Evolutionary conservation across 2,888 invertebrate species (phyloP).

Genomic region (Lithophane ornitopus): DNA sequence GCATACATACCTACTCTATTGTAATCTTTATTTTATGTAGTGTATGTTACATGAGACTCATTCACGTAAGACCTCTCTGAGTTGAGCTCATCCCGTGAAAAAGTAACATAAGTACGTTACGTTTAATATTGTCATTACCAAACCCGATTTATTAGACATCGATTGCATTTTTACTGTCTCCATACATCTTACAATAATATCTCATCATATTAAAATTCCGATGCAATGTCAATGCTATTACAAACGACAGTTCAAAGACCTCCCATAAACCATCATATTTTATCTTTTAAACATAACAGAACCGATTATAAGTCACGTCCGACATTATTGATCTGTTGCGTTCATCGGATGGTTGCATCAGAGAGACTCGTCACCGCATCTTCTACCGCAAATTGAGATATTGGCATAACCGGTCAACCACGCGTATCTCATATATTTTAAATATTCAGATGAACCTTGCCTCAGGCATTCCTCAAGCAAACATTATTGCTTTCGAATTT

Average conservation of each 20-base stretch:
- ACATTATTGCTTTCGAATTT: constrained; percentile 45
- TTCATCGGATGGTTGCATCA: constrained; percentile 54
- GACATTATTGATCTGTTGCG: constrained; percentile 58
- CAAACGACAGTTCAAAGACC: constrained; percentile 54
- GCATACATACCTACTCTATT: constrained; percentile 9
- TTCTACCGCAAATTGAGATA: constrained; percentile 75
- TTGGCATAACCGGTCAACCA: constrained; percentile 67
- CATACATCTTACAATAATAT: constrained; percentile 51
- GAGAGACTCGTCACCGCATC: constrained; percentile 59
- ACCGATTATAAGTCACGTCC: constrained; percentile 50
- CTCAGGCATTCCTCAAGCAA: constrained; percentile 23
- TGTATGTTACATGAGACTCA: constrained; percentile 21
- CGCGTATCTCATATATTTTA: constrained; percentile 50
- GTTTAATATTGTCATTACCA: constrained; percentile 41
- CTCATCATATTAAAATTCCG: constrained; percentile 65
- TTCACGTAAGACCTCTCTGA: constrained; percentile 33
- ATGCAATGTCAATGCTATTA: constrained; percentile 59
- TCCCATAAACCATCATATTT: constrained; percentile 54
- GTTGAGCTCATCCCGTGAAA: constrained; percentile 40
- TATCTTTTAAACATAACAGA: constrained; percentile 54
- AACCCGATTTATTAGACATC: constrained; percentile 52
- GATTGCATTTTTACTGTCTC: constrained; percentile 50
- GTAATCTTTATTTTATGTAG: constrained; percentile 31
- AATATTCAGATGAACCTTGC: constrained; percentile 50
- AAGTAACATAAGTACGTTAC: constrained; percentile 21